A percentile compares a stretch with the other conserved stretches of the same genome.
Evolutionary conservation across 2,113 vertebrate species (phyloP).

Genomic region (Urocynchramus pylzowi): DNA sequence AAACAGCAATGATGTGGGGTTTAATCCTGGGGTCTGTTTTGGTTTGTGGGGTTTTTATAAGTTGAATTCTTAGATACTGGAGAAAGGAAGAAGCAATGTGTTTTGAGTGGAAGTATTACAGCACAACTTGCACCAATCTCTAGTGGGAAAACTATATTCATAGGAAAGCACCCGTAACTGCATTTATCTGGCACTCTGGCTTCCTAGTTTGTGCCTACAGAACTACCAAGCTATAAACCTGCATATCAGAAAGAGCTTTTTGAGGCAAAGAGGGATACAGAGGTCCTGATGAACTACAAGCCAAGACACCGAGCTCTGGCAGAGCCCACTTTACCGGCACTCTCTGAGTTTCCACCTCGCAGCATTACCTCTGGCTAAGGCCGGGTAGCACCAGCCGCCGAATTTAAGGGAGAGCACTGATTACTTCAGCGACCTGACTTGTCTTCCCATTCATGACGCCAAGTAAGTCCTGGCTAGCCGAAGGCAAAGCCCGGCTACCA

Average conservation of each 20-base stretch:
- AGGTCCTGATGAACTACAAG: neutral
- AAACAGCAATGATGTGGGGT: neutral
- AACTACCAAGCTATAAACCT: neutral
- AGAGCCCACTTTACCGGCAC: neutral
- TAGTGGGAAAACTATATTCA: neutral
- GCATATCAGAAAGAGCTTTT: neutral
- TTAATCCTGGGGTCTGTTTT: neutral
- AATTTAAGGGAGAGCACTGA: neutral
- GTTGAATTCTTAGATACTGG: neutral
- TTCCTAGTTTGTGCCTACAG: neutral
- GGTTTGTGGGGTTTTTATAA: neutral
- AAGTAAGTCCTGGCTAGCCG: neutral
- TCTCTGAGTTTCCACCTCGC: neutral
- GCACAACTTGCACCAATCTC: neutral
- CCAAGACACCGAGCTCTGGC: neutral
- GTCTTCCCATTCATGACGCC: rapidly evolving
- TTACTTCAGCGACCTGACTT: neutral
- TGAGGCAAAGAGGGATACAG: neutral
- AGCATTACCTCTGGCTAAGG: rapidly evolving
- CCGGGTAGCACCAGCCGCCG: neutral
- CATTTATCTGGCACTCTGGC: neutral
- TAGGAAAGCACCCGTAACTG: neutral
- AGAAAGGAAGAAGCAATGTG: neutral
- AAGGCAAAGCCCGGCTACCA: neutral
- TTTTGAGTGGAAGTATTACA: neutral